These are phyloP conservation scores for Drosophila watanabei DNA, from an alignment of 1,140 invertebrate genomes.

Conservation along the genomic window DNA sequence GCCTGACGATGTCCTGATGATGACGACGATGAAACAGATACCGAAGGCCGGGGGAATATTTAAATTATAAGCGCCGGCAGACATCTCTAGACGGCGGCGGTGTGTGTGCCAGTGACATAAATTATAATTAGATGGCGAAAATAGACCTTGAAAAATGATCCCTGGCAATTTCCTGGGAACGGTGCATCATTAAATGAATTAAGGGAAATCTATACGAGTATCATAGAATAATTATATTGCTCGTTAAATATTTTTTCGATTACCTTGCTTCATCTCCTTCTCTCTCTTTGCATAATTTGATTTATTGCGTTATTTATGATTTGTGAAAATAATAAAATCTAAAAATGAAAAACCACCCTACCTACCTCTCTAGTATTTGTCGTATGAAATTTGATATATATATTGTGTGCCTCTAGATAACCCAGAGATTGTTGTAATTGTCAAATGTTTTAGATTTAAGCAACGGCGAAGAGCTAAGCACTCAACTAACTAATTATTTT, in stretches of 20 bases:
- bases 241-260: conserved; percentile 50
- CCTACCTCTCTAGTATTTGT: conserved; percentile 41
- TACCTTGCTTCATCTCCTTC: conserved; percentile 10
- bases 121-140: conserved; percentile 74
- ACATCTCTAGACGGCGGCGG: conserved; percentile 18
- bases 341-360: conserved; percentile 2
- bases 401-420: conserved; percentile 59
- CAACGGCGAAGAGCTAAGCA: background rate
- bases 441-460: conserved; percentile 62
- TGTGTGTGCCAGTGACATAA: conserved; percentile 61
- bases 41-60: conserved; percentile 48
- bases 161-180: conserved; percentile 32
- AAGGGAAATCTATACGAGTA: conserved; percentile 20
- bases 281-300: conserved; percentile 21
- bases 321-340: conserved; percentile 12
- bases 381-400: conserved; percentile 58
- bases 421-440: conserved; percentile 55
- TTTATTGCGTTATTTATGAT: conserved; percentile 43
- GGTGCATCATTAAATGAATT: conserved; percentile 38
- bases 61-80: conserved; percentile 62
- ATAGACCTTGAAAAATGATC: conserved; percentile 68
- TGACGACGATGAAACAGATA: conserved; percentile 35
- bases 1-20: conserved; percentile 16
- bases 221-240: conserved; percentile 53
- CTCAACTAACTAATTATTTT: conserved; percentile 47